Evolutionary conservation across 1,140 invertebrate genomes (phyloP), one percentile per base, ranked within the genome.

Genomic region (Drosophila pachea): DNA sequence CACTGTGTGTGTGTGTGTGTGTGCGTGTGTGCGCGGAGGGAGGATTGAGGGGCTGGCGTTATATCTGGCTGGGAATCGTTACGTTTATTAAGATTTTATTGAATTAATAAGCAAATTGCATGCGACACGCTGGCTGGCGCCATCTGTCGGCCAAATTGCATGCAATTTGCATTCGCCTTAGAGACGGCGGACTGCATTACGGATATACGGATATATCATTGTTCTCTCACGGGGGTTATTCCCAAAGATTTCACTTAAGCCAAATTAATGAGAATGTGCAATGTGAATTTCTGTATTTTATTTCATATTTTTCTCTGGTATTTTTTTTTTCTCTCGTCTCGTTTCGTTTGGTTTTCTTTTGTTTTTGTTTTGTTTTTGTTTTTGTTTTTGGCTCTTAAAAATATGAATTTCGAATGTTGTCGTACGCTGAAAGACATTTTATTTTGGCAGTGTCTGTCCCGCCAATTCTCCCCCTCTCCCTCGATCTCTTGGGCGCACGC

Each of bases 71-170:
- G 49, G 12, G 40, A 59, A 74, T 43, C 59, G 68, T 73, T 69
- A 81, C 72, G 72, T 78, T 68, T 68, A 72, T 76, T 71, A 71
- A 72, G 64, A 68, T 81, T 76, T 76, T 73, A 83, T 83, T 86
- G 76, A 83, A 83, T 83, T 86, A 83, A 83, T 84, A 83, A 83
- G 79, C 75, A 74, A 83, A 83, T 83, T 83, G 78, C 79, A 83
- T 83, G 74, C 78, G 78, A 82, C 78, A 83, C 79, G 78, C 74
- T 81, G 71, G 69, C 74, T 83, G 78, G 78, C 78, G 78, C 78
- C 78, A 83, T 83, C 78, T 83, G 79, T 63, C 75, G 79, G 31
- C 35, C 72, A 68, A 83, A 72, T 69, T 73, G 74, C 60, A 58
- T 65, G 73, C 64, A 64, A 75, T 68, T 75, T 73, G 45, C 68